Evolutionary conservation across 2,113 vertebrate genomes (phyloP).

Genomic region (Corythornis vintsioides): DNA sequence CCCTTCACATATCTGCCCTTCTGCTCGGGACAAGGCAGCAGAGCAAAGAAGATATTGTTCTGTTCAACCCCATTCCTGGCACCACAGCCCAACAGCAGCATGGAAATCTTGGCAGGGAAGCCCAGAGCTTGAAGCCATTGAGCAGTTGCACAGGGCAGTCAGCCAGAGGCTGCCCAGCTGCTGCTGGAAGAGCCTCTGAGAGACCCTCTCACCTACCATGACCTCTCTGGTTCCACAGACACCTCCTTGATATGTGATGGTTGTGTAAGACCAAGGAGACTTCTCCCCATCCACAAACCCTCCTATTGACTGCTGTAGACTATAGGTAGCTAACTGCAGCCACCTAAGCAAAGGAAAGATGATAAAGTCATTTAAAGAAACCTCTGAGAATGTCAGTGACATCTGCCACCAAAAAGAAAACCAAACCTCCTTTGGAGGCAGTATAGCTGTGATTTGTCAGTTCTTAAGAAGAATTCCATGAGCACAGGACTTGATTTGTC

Average conservation of each 20-base stretch:
- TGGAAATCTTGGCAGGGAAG: not conserved
- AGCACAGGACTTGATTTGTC: not conserved
- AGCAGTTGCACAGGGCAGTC: not conserved
- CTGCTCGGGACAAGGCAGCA: not conserved
- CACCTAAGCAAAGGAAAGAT: not conserved
- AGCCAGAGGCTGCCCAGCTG: slow-evolving; percentile 36
- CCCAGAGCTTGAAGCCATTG: not conserved
- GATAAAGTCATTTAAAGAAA: not conserved
- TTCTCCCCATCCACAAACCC: not conserved
- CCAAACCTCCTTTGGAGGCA: not conserved
- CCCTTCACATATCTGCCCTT: not conserved
- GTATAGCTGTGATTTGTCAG: not conserved
- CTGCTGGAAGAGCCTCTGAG: not conserved
- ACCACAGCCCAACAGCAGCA: not conserved
- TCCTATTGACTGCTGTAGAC: not conserved
- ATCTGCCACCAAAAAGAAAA: not conserved
- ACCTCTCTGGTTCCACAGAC: not conserved
- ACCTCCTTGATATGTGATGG: rapidly evolving
- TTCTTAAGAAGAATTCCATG: not conserved
- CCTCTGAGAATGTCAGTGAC: rapidly evolving
- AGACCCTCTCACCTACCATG: not conserved
- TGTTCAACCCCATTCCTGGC: slow-evolving; percentile 8
- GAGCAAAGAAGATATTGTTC: slow-evolving; percentile 19
- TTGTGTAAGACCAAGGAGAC: not conserved
- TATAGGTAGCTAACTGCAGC: not conserved